phyloP scores from a whole-genome alignment of 2,797 vertebrate genomes.

The Urophycis tenuis region DNA sequence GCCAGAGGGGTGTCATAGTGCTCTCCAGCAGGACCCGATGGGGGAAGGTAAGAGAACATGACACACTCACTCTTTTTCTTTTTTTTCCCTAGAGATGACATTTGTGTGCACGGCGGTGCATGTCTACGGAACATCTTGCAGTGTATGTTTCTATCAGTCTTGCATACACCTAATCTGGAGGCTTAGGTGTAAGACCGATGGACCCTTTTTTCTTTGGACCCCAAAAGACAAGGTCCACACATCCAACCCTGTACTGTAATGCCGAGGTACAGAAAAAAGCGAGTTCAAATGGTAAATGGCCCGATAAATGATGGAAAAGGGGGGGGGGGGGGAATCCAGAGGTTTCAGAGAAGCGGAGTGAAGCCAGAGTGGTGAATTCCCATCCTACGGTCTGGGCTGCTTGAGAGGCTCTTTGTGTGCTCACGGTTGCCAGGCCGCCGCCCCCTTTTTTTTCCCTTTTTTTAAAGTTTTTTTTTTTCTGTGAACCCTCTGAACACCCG shows the following conservation, averaged over 20 bases:
- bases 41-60: conserved; percentile 73
- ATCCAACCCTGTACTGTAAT: conserved; percentile 26
- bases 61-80: too few relatives aligned
- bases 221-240: neutral
- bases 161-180: conserved; percentile 24
- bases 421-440: conserved; percentile 49
- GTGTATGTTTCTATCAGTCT: conserved; percentile 10
- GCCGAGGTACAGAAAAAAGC: conserved; percentile 28
- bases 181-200: too few relatives aligned
- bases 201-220: too few relatives aligned
- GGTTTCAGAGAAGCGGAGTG: conserved; percentile 40
- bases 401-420: conserved; percentile 63
- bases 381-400: conserved; percentile 55
- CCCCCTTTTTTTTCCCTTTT: conserved; percentile 12
- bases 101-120: neutral
- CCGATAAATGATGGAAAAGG: conserved; percentile 41
- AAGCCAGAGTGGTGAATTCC: conserved; percentile 42
- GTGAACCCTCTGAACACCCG: conserved; percentile 40
- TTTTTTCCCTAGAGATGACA: neutral
- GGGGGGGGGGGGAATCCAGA: conserved; percentile 56
- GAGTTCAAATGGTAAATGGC: conserved; percentile 48
- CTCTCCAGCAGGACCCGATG: conserved; percentile 69
- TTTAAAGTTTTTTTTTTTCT: neutral
- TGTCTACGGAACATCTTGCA: neutral
- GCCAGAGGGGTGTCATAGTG: conserved; percentile 70